A percentile compares a stretch with the other conserved stretches of the same genome.
phyloP scores from a whole-genome alignment of 2,113 vertebrate species.

The Malurus cyaneus region DNA sequence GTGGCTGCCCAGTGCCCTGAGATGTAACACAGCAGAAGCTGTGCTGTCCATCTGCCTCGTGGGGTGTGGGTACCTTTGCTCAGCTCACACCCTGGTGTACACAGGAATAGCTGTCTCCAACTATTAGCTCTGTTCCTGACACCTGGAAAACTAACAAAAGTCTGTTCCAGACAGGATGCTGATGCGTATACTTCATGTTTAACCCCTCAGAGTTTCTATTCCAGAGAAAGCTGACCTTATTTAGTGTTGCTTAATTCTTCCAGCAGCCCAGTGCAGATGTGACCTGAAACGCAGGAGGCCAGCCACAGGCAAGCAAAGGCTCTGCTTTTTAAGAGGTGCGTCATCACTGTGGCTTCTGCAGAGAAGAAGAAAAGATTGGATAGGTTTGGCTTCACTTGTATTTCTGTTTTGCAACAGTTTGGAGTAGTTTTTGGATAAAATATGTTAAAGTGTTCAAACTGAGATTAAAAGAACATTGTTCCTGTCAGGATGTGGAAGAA shows the following conservation, averaged over 20 bases:
- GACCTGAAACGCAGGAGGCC: not conserved
- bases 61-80: not conserved
- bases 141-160: not conserved
- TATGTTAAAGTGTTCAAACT: not conserved
- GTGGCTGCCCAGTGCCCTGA: not conserved
- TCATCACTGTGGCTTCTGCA: not conserved
- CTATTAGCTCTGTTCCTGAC: not conserved
- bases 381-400: not conserved
- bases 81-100: not conserved
- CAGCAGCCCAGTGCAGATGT: not conserved
- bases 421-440: not conserved
- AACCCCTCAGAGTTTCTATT: not conserved
- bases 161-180: not conserved
- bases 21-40: not conserved
- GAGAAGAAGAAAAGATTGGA: not conserved
- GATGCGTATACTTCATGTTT: not conserved
- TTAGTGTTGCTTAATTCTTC: not conserved
- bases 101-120: not conserved
- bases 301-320: not conserved
- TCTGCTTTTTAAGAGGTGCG: not conserved
- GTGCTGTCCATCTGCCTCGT: fast-evolving
- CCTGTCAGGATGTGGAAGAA: not conserved
- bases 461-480: not conserved
- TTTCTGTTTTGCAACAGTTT: not conserved
- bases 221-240: not conserved